Evolutionary conservation across 2,113 vertebrate species (phyloP), one percentile per base, ranked within the genome.

Genomic region (Otis tarda): DNA sequence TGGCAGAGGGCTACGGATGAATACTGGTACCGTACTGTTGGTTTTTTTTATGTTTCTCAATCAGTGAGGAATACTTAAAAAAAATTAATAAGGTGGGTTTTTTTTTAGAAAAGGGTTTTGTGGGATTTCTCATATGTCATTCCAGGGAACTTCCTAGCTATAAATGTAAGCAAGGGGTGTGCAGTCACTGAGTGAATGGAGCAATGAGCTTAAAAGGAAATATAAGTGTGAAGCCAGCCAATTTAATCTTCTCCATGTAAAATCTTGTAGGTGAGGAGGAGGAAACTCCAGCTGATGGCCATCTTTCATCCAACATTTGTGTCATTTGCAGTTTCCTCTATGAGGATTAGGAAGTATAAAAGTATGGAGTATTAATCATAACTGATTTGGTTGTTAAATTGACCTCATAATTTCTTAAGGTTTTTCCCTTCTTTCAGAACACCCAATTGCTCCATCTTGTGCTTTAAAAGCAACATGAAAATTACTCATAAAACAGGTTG

Each of bases 221-320:
- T 78, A 65, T 50, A 70, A 24, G 69, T 61, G 83, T 69, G 83
- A 79, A 95, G 81, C 35, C 89, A 95, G 95, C 87, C 96, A 96
- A 96, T 93, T 96, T 79, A 96, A 94, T 96, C 93, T 96, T 89
- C 86, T 94, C 76, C 94, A 56, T 35, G 56, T 79, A 89, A 84
- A 93, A 89, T 68, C 89, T 45, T 33, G 67, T 53, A 74, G 83
- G 86, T 76, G 57, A 50, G 52, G 81, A 89, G 81, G 57, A 94
- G 87, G 53, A 82, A 91, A 81, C 52, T 79, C 81, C 81, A 87
- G 50, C 19, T 95, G 93, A 95, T 91, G 69, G 74, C 74, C 89
- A 94, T 95, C 87, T 91, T 93, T 94, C 96, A 94, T 95, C 65
- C 68, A 39, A 81, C 19, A 35, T 81, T 86, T 35, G 41, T 89